Base-by-base conservation (phyloP, 2,113 vertebrate species). In the Caracal caracal region DNA sequence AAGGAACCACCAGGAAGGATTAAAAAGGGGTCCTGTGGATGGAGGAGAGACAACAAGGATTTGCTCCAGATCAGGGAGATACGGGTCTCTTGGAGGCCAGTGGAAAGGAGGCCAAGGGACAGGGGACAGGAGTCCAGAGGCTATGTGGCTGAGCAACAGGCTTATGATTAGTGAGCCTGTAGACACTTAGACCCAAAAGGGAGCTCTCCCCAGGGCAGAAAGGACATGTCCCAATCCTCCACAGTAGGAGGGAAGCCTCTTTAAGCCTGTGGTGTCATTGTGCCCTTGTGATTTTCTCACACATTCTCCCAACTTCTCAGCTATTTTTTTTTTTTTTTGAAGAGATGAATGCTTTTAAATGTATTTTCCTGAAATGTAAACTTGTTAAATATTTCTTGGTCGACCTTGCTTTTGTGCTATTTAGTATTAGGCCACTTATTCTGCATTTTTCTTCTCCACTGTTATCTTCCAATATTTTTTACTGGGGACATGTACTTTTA, bases 321-420 rank as follows among this genome's bases (percentile, higher is more conserved):
- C 6, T 94, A 56, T 43, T 40, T 43, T 43, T 43, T 43, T 43
- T 43, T 43, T 43, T 43, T n/a, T 28, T 73, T 81, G 13, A 20
- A 49, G 37, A 92, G 37, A 68, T 26, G 56, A 5, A n/a, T 37
- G 26, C 35, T 89, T 95, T 82, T 59, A 70, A 65, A 76, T 92
- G 26, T 84, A 37, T 66, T 59, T 66, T 86, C 28, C 71, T 90
- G 71, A 65, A 28, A 40, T 79, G 75, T 82, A 16, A 82, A 17
- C 30, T 71, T 87, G 28, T 17, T 59, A 86, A 24, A 53, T 66
- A 56, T 91, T 81, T 95, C 78, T 93, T 88, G 75, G 56, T 83
- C 37, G 33, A 37, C 13, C 53, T 59, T 84, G 59, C 56, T 92
- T 91, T 93, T 80, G 16, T 63, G 63, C 80, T 84, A 70, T 51